Evolutionary conservation across 2,113 vertebrate genomes (phyloP), one percentile per base, ranked within the genome.

Genomic region (Saguinus imperator): DNA sequence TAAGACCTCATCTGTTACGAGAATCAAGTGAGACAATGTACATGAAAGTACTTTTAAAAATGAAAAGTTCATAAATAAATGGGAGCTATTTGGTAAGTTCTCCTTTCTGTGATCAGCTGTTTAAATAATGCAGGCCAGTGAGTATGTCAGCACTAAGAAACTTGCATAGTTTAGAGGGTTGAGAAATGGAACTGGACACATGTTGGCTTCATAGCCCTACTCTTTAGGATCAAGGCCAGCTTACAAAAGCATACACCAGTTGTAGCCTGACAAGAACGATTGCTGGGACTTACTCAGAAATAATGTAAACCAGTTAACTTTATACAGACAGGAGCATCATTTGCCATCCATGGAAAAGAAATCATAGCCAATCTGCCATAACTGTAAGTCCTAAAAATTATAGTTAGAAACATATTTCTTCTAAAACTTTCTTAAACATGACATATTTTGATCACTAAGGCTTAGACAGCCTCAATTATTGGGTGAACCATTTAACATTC

Each of bases 401-500:
- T 35, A 75, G 48, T 35, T 95, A 82, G 27, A 86, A 89, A 92
- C 25, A 87, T 66, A 77, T 91, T 92, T 97, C 66, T 58, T 93
- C 21, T 61, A 48, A 73, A 35, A 18, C 82, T 95, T 79, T 84
- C 23, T 87, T 64, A 58, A 87, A 83, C 9, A 73, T 25, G 23
- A 37, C 13, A 58, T 58, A 48, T 11, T 90, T 79, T 66, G 35
- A 66, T 77, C n/a, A 94, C 11, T 12, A 32, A 87, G 57, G 8
- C 25, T 29, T n/a, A 79, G 25, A 58, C 3, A 94, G 32, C 13
- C 37, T 40, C 29, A 88, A 27, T 68, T 83, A 88, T 32, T 79
- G 89, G 80, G 72, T 50, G 35, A 89, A 58, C 87, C n/a, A 80
- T 96, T 97, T 43, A n/a, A 95, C 95, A 52, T 91, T 68, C 8